Conservation (phyloP, 2,888 invertebrate species). For the Diaprepes abbreviatus region DNA sequence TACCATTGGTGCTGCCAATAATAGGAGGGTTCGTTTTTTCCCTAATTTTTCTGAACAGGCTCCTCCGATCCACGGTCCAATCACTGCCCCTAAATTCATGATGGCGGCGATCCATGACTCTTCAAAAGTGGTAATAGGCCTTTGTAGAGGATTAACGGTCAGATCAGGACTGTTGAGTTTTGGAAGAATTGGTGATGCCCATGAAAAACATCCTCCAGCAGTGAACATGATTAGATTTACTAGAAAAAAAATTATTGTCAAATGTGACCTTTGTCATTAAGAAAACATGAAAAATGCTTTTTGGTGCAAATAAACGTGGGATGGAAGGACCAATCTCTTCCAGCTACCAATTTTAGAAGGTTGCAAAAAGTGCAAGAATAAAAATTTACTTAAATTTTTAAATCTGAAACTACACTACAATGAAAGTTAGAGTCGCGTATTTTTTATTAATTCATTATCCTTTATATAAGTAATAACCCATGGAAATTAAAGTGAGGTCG, state of each 20-base stretch:
- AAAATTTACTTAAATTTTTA: too few relatives aligned
- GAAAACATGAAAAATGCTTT: too few relatives aligned
- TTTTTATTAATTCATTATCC: too few relatives aligned
- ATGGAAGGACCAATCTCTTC: too few relatives aligned
- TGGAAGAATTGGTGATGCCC: conserved; percentile 56
- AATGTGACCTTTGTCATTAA: too few relatives aligned
- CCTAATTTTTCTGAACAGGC: conserved; percentile 64
- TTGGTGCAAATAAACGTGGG: too few relatives aligned
- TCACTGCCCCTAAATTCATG: conserved; percentile 54
- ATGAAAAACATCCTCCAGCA: conserved; percentile 53
- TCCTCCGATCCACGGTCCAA: conserved; percentile 54
- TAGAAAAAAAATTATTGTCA: conserved; percentile 12
- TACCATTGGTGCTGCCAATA: conserved; percentile 75
- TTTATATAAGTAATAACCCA: too few relatives aligned
- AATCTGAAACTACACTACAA: too few relatives aligned
- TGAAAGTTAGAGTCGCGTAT: too few relatives aligned
- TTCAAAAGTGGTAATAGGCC: conserved; percentile 52
- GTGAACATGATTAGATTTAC: conserved; percentile 54
- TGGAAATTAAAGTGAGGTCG: too few relatives aligned
- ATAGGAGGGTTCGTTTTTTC: conserved; percentile 76
- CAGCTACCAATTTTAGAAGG: too few relatives aligned
- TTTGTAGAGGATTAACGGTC: conserved; percentile 53
- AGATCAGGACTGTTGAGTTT: conserved; percentile 49
- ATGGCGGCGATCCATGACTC: conserved; percentile 56
- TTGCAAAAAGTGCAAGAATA: too few relatives aligned